A percentile compares a stretch with the other conserved stretches of the same genome.
Conservation (phyloP, 2,888 invertebrate species). For the Mylabris sibirica region DNA sequence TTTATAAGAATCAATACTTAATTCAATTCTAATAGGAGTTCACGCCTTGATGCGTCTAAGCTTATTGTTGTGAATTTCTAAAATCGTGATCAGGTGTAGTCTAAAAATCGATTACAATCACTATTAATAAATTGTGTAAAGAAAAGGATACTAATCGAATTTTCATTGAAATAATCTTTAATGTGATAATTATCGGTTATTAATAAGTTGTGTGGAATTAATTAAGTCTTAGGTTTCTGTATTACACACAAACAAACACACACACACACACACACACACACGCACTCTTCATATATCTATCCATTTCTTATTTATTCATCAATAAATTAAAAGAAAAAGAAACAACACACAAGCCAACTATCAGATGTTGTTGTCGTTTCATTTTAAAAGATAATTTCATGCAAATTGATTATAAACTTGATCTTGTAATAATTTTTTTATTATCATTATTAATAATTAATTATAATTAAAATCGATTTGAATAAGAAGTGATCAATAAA, state of each 20-base stretch:
- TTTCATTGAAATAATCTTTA: not conserved
- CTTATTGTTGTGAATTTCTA: not conserved
- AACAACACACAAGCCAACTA: not conserved
- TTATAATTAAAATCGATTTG: not conserved
- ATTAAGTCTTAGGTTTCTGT: not conserved
- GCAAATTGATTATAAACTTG: not conserved
- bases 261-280: too few species aligned
- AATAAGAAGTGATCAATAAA: not conserved
- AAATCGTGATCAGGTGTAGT: conserved; percentile 13
- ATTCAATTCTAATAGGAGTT: too few species aligned
- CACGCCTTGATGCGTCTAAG: too few species aligned
- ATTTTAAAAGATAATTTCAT: not conserved
- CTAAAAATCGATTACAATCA: not conserved
- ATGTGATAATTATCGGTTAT: not conserved
- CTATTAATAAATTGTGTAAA: not conserved
- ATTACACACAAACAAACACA: too few species aligned
- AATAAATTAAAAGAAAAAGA: not conserved
- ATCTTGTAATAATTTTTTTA: not conserved
- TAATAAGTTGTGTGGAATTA: not conserved
- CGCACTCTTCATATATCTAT: not conserved
- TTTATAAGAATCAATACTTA: too few species aligned
- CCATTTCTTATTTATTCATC: not conserved
- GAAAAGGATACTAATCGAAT: too few species aligned
- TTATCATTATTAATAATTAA: not conserved
- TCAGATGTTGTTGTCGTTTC: not conserved